Evolutionary conservation across 2,113 vertebrate genomes (phyloP), one percentile per base, ranked within the genome.

Genomic region (rat (Rattus norvegicus)): DNA sequence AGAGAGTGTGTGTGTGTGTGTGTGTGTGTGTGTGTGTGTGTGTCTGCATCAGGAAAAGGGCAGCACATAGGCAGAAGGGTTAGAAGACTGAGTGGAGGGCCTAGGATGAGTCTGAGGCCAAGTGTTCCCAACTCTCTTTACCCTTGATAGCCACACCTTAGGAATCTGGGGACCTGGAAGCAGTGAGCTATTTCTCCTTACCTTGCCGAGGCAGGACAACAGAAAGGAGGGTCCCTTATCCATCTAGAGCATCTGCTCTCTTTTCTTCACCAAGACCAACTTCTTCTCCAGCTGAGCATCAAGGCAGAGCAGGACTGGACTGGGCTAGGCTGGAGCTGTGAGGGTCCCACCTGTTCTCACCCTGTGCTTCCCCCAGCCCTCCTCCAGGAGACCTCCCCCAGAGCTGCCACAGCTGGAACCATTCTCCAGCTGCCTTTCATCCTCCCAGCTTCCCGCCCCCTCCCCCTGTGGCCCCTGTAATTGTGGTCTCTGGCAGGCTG

Each of bases 331-430:
- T 70, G 52, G 61, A 70, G 69, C 7, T 3, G 4, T 10, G 56
- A 93, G 95, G 65, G 92, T 94, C 96, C 95, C 95, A 94, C 95
- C 97, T 97, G 97, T 97, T 92, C 92, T 87, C 83, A 91, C 87
- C 90, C 91, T 33, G 7, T 90, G 39, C 24, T 93, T 91, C 54
- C 72, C n/a, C 65, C 16, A 8, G 56, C 89, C 75, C 69, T 79
- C 36, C 91, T 92, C 83, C 79, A 28, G n/a, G 36, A 20, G 79
- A 59, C 63, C 89, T 85, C 63, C 77, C 77, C 84, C 84, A 89
- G 81, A 92, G 94, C 87, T 3, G 19, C 93, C 93, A 95, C 97
- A 98, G 97, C 97, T 98, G 97, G 97, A 98, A 97, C 93, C 94
- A 96, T 97, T 98, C 97, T 98, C 94, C 10, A 2, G n/a, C 63